Conservation (phyloP, 2,888 invertebrate species). For the Cephus sareptanus region DNA sequence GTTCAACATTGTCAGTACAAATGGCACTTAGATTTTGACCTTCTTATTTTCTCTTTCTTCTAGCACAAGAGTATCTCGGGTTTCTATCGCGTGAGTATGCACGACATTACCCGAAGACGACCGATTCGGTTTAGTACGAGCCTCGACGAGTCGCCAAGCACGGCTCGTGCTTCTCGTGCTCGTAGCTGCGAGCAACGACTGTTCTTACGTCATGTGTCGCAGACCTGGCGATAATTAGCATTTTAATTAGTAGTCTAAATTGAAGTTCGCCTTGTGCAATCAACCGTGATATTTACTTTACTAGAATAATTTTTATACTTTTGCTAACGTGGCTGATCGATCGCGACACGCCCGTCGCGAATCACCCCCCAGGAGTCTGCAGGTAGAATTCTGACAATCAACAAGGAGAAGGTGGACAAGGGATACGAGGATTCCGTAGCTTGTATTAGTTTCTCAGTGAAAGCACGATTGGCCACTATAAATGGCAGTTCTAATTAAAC, state of each 20-base stretch:
- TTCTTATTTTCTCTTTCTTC: background rate
- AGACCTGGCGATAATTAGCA: background rate
- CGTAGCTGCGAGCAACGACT: slow-evolving; percentile 29
- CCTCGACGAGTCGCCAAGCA: slow-evolving; percentile 65
- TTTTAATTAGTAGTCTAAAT: background rate
- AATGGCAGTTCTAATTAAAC: background rate
- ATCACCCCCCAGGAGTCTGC: background rate
- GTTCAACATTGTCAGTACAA: background rate
- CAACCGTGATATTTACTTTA: background rate
- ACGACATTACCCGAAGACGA: slow-evolving; percentile 43
- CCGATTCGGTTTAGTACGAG: slow-evolving; percentile 61
- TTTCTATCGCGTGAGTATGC: slow-evolving; percentile 63
- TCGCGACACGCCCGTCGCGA: background rate
- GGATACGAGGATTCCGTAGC: background rate
- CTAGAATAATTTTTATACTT: background rate
- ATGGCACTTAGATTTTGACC: background rate
- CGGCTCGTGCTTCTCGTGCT: slow-evolving; percentile 57
- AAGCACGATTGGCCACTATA: background rate
- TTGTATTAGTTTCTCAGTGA: background rate
- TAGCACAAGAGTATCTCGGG: slow-evolving; percentile 57
- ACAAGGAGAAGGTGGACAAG: background rate
- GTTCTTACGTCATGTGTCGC: background rate
- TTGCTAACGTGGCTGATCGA: background rate
- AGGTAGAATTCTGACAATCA: background rate
- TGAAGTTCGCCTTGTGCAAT: background rate